Base-by-base conservation (phyloP, 2,113 vertebrate species). In the Opisthocomus hoazin region DNA sequence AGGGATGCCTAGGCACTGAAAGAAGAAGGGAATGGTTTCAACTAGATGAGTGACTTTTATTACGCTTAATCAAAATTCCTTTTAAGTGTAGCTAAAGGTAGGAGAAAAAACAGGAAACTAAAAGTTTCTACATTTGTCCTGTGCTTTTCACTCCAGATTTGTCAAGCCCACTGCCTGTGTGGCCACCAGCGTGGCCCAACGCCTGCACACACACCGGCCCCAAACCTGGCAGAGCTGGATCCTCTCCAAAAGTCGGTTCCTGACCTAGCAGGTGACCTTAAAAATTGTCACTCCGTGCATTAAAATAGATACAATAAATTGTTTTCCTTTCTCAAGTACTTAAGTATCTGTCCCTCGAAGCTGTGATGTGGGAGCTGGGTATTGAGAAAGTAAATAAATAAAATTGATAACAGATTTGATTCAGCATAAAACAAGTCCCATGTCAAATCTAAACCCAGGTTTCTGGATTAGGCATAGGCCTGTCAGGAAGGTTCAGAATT, bases 91-190 rank as follows among this genome's bases (percentile, higher is more conserved):
- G 45, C 18, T n/a, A 48, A 34, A 74, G 14, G 45, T 77, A 77
- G 50, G 14, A 37, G 19, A 8, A 73, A 75, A 60, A 60, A 1
- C 4, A 51, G 27, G 58, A 36, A 87, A 83, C 71, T 30, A 11
- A 13, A 78, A 11, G 36, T 87, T 84, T 63, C 41, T 87, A 12
- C 37, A 11, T 53, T 76, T 53, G 27, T 63, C 83, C 53, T 5
- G 3, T 0, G 0, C 58, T 81, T 48, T 53, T 29, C 68, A 63
- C 69, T 39, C 0, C 3, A 58, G n/a, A 43, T 76, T 80, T 66
- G 71, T 76, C 34, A 84, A 46, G 34, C 26, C 24, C 3, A 5
- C 22, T 2, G 0, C 32, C 51, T 37, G 36, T 21, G 41, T 30
- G 48, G 46, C 32, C 78, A 54, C n/a, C 32, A 12, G n/a, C 6